Base-by-base conservation (phyloP, 2,888 invertebrate species). In the Andrena fulva region DNA sequence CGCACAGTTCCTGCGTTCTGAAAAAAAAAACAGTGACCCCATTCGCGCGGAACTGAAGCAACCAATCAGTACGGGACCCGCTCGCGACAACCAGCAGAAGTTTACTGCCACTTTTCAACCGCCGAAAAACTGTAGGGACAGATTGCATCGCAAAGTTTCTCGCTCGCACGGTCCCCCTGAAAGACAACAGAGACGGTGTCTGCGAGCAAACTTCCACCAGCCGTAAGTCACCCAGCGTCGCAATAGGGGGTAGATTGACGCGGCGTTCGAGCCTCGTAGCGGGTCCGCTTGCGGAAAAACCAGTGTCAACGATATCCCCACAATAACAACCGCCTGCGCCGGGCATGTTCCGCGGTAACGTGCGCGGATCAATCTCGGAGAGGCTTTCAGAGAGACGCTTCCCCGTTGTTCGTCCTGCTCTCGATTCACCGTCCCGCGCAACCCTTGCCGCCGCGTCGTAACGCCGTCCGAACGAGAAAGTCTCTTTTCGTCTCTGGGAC, bases 331-430 rank as follows among this genome's bases (percentile, higher is more conserved):
- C 10, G 48, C 56, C 56, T 33, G 27, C 33, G 52, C 33, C 79
- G 76, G 82, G 82, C 74, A 68, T 59, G 48, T 29, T 54, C 60
- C n/a, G 48, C 60, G 42, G 54, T 69, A 50, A 52, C 67, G 59
- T 72, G 74, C 48, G 64, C 42, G 62, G 35, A 86, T 85, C 85
- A 85, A 85, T 89, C 71, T 82, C 33, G 72, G 56, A 84, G 80
- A 80, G 77, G 80, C 81, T 86, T 85, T 87, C 84, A 86, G 42
- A 48, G 73, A 59, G 60, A 68, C n/a, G 33, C 54, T 35, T 66
- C 59, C 12, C 31, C 70, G 56, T 69, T 62, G 62, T 77, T 62
- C 73, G 35, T 12, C 20, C 27, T 52, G 77, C 24, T 42, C 67
- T 20, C 66, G 72, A 72, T 67, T 62, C 64, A 27, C 3, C 42